Base-by-base conservation (phyloP, 2,888 invertebrate genomes). In the Xanthorhoe designata region DNA sequence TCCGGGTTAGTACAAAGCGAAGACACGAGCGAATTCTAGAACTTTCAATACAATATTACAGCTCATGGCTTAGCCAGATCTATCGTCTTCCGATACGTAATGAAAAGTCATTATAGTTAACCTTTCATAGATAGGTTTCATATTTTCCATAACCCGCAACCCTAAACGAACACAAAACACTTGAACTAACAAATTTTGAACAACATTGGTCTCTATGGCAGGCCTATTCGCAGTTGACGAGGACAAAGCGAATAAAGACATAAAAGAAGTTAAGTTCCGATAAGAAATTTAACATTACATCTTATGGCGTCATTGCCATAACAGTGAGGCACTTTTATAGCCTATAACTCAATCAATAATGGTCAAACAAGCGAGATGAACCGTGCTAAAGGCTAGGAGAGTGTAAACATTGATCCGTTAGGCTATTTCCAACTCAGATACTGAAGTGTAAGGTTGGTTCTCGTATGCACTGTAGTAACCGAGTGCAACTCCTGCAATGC, bases 401-500 rank as follows among this genome's bases (percentile, higher is more conserved):
- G 47, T 15, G 59, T 38, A 49, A 60, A 60, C 42, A 52, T 42
- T 42, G 35, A 50, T 3, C 29, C 9, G 13, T 17, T 18, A 49
- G 57, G 18, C 52, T 42, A 61, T 60, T 64, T 52, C 9, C 13
- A 19, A 19, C 56, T 24, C 42, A 64, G 49, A 51, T 10, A 18
- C 10, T 15, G 19, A 18, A 47, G 19, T 29, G 29, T 32, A 61
- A 29, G 63, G 56, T 49, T 42, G 32, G 15, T 42, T 61, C 61
- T 60, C 3, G 29, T 38, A 29, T 56, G 51, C 24, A 13, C 15
- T 6, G 10, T 7, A 19, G 29, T 24, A 19, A 42, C 52, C 0
- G 51, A 51, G 18, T 59, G 62, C 55, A 62, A 58, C 24, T 62
- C 53, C 67, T 67, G 67, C 67, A 67, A 42, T 67, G 67, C 67